Conservation (phyloP, 2,888 invertebrate genomes). For the Dynastes maya region DNA sequence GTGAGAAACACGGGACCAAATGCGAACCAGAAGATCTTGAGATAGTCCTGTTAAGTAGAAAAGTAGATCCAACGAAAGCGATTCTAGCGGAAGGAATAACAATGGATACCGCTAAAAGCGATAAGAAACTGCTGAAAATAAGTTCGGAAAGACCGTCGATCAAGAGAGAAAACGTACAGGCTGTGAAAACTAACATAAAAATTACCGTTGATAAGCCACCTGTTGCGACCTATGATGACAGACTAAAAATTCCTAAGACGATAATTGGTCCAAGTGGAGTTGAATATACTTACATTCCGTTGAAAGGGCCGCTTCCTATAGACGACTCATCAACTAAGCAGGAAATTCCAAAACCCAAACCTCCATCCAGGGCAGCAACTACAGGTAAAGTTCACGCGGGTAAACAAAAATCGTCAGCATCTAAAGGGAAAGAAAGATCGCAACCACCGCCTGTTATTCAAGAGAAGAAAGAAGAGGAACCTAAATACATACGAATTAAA, state of each 20-base stretch:
- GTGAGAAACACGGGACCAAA: slow-evolving; percentile 64
- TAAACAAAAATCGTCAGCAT: slow-evolving; percentile 52
- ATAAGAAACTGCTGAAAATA: slow-evolving; percentile 61
- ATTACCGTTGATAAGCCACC: slow-evolving; percentile 66
- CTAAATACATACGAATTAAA: slow-evolving; percentile 78
- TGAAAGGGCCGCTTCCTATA: slow-evolving; percentile 64
- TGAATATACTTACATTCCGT: slow-evolving; percentile 70
- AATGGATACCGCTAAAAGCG: slow-evolving; percentile 62
- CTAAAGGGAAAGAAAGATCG: slow-evolving; percentile 28
- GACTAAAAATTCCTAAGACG: slow-evolving; percentile 63
- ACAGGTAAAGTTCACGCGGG: slow-evolving; percentile 31
- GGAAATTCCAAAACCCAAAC: slow-evolving; percentile 59
- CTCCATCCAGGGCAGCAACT: slow-evolving; percentile 38
- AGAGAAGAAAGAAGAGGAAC: slow-evolving; percentile 60
- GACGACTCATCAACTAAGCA: slow-evolving; percentile 51
- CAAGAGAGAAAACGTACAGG: slow-evolving; percentile 50
- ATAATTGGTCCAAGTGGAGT: slow-evolving; percentile 68
- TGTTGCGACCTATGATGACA: slow-evolving; percentile 51
- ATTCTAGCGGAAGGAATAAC: slow-evolving; percentile 77
- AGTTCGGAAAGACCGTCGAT: slow-evolving; percentile 61
- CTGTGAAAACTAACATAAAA: slow-evolving; percentile 62
- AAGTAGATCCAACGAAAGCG: slow-evolving; percentile 78
- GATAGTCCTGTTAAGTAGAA: slow-evolving; percentile 74
- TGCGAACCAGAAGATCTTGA: slow-evolving; percentile 72
- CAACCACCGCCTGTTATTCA: background rate